phyloP scores from a whole-genome alignment of 2,113 vertebrate genomes.

The Microtus pennsylvanicus region DNA sequence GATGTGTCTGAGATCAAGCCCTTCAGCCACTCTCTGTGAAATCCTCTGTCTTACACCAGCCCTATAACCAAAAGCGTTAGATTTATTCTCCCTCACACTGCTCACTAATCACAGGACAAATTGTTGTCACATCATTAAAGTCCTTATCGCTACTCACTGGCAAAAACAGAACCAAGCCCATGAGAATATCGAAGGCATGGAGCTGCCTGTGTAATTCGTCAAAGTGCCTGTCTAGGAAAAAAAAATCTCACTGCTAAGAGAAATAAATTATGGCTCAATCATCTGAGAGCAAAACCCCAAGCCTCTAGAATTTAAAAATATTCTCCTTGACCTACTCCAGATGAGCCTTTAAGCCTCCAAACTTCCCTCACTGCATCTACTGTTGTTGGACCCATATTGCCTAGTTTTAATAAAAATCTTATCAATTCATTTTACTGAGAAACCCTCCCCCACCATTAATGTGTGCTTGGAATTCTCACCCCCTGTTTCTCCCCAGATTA shows the following conservation, averaged over 20 bases:
- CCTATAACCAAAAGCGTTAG: background rate
- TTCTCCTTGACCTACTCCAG: background rate
- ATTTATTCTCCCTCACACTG: background rate
- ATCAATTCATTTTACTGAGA: background rate
- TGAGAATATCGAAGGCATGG: background rate
- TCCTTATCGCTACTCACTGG: conserved; percentile 18
- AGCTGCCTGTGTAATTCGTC: background rate
- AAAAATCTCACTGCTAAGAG: background rate
- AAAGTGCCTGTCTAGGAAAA: background rate
- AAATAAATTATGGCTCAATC: background rate
- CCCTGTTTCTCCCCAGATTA: background rate
- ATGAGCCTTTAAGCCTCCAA: background rate
- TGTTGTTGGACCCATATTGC: fast-evolving
- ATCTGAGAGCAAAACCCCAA: background rate
- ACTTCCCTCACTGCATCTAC: background rate
- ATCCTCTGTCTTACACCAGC: background rate
- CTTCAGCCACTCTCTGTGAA: background rate
- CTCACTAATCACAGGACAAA: background rate
- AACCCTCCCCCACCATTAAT: fast-evolving
- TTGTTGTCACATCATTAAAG: background rate
- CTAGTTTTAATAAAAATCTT: background rate
- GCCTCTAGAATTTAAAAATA: background rate
- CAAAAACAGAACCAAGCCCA: background rate
- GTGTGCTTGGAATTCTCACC: background rate
- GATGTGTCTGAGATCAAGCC: background rate